These are phyloP conservation scores for Callaeas wilsoni DNA, from an alignment of 2,113 vertebrate species.

Conservation along the genomic window DNA sequence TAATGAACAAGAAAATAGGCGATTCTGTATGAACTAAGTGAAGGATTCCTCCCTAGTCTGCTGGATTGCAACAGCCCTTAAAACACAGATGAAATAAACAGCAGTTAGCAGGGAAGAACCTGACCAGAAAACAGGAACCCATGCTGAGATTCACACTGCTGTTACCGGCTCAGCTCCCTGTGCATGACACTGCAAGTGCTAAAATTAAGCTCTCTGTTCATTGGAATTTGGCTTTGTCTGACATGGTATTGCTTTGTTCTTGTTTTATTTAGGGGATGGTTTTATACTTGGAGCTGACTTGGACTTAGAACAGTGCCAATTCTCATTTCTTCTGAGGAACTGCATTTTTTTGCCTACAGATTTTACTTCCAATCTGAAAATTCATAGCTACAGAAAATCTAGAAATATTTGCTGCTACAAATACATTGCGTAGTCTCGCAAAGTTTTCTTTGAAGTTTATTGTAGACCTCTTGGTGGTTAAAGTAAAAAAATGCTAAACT, in stretches of 20 bases:
- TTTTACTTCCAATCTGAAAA: neutral
- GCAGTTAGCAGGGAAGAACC: neutral
- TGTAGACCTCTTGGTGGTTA: neutral
- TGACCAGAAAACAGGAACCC: neutral
- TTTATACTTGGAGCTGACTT: neutral
- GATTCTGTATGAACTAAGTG: neutral
- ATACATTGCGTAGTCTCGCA: neutral
- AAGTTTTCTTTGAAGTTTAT: neutral
- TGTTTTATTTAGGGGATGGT: neutral
- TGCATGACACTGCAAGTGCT: neutral
- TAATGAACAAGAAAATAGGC: neutral
- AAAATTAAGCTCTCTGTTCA: neutral
- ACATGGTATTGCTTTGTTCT: neutral
- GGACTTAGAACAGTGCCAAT: neutral
- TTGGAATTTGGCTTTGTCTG: neutral
- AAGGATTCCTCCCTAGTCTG: neutral
- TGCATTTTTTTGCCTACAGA: neutral
- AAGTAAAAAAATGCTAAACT: neutral
- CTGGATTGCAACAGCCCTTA: neutral
- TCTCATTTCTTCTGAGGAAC: neutral
- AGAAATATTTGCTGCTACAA: neutral
- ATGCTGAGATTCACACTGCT: neutral
- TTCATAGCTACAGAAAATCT: neutral
- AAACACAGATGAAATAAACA: neutral
- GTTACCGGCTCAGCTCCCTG: neutral